A percentile compares a stretch with the other conserved stretches of the same genome.
These are phyloP conservation scores for Ganaspis sp. DNA, from an alignment of 1,140 invertebrate species.

Conservation along the genomic window DNA sequence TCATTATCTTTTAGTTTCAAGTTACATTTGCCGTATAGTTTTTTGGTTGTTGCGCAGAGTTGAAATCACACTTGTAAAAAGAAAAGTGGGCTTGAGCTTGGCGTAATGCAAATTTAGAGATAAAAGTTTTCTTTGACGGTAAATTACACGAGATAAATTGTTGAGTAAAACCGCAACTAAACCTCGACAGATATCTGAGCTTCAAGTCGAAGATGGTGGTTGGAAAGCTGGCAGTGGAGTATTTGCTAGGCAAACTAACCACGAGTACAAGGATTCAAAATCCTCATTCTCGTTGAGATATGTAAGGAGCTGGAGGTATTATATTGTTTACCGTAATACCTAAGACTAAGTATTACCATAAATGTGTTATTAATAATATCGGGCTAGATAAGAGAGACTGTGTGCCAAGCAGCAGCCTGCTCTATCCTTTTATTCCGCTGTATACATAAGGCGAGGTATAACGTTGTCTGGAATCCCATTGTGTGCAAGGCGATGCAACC, in stretches of 20 bases:
- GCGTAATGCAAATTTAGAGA: no score
- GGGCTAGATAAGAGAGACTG: neutral
- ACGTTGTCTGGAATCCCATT: conserved; percentile 29
- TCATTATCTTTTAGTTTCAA: no score
- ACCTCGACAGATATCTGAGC: neutral
- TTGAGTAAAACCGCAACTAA: conserved; percentile 13
- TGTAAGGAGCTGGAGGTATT: conserved; percentile 21
- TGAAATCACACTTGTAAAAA: no score
- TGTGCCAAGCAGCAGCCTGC: conserved; percentile 3
- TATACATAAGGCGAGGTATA: conserved; percentile 15
- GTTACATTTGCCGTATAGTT: no score
- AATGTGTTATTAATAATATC: conserved; percentile 29
- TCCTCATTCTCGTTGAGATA: conserved; percentile 15
- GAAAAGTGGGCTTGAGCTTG: no score
- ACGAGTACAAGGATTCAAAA: conserved; percentile 12
- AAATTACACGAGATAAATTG: conserved; percentile 7
- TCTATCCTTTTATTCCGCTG: conserved; percentile 18
- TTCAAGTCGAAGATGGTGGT: conserved; percentile 18
- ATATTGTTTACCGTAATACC: conserved; percentile 27
- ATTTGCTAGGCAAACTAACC: conserved; percentile 25
- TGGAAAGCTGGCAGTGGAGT: conserved; percentile 15
- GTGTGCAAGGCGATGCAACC: conserved; percentile 20
- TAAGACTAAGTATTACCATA: conserved; percentile 30
- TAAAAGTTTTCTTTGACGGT: neutral
- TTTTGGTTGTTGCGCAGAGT: no score